Percentiles rank a stretch among this genome's conserved stretches.
phyloP scores from a whole-genome alignment of 2,888 invertebrate genomes.

The Epiblema foenella region DNA sequence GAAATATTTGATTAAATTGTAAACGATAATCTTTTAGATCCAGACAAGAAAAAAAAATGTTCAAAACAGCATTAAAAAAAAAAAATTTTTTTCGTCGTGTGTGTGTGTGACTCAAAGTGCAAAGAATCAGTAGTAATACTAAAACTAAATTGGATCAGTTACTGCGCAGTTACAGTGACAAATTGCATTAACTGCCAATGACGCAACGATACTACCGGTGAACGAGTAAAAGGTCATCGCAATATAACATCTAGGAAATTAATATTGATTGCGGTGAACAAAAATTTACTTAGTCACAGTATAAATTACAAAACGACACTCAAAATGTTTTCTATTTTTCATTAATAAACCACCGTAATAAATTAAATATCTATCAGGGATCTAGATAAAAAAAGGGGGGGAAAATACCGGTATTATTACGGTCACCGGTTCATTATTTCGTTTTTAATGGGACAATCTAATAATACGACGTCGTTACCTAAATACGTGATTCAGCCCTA shows the following conservation, averaged over 20 bases:
- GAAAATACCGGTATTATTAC: too few relatives aligned
- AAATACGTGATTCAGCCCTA: too few relatives aligned
- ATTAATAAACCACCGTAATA: not conserved
- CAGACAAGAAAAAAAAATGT: not conserved
- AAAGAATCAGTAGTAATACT: not conserved
- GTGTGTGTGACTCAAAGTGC: not conserved
- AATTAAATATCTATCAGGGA: too few relatives aligned
- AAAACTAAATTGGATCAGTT: slow-evolving; percentile 3
- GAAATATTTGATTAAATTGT: too few relatives aligned
- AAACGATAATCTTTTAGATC: too few relatives aligned
- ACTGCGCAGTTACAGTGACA: not conserved
- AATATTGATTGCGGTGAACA: not conserved
- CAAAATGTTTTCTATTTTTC: not conserved
- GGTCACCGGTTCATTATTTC: too few relatives aligned
- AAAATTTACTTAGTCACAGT: too few relatives aligned
- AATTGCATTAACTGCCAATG: slow-evolving; percentile 7
- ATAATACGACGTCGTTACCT: too few relatives aligned
- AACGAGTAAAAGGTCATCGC: not conserved
- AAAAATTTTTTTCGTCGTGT: too few relatives aligned
- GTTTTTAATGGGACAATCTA: too few relatives aligned
- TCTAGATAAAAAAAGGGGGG: too few relatives aligned
- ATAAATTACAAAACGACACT: not conserved
- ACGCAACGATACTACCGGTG: slow-evolving; percentile 4
- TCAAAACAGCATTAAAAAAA: too few relatives aligned
- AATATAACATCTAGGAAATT: not conserved